Evolutionary conservation across 1,140 invertebrate species (phyloP).

Genomic region (Xylocopa sonorina): DNA sequence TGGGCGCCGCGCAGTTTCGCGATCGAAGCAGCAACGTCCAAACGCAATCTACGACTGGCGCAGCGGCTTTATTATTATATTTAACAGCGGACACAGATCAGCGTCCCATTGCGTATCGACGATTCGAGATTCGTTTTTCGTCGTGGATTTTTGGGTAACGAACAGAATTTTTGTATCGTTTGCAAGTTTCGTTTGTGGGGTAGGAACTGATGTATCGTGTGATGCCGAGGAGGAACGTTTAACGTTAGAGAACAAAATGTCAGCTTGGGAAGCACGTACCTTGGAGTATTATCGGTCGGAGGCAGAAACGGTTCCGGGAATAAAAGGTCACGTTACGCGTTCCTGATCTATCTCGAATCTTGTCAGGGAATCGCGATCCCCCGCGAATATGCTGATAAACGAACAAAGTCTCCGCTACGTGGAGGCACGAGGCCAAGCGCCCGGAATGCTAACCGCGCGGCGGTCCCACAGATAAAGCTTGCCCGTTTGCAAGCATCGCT

Average conservation of each 20-base stretch:
- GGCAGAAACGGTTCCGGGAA: not conserved
- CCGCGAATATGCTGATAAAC: constrained; percentile 20
- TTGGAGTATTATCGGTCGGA: constrained; percentile 3
- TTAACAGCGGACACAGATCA: too few relatives aligned
- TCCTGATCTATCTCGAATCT: constrained; percentile 20
- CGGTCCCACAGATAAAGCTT: not conserved
- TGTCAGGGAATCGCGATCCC: constrained; percentile 3
- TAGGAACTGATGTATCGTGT: too few relatives aligned
- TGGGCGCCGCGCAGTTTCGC: not conserved
- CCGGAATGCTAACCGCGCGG: not conserved
- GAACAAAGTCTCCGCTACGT: not conserved
- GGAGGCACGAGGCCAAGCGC: too few relatives aligned
- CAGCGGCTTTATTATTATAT: too few relatives aligned
- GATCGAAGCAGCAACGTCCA: not conserved
- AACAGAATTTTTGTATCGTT: not conserved
- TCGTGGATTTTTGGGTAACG: not conserved
- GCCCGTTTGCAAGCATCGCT: not conserved
- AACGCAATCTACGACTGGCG: not conserved
- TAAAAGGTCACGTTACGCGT: constrained; percentile 7
- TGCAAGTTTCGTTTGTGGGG: too few relatives aligned
- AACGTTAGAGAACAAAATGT: constrained; percentile 12
- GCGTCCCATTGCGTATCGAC: too few relatives aligned
- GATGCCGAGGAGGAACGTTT: not conserved
- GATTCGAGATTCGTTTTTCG: not conserved
- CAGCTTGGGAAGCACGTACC: not conserved